Conservation (phyloP, 2,797 vertebrate species). For the Falco concolor region DNA sequence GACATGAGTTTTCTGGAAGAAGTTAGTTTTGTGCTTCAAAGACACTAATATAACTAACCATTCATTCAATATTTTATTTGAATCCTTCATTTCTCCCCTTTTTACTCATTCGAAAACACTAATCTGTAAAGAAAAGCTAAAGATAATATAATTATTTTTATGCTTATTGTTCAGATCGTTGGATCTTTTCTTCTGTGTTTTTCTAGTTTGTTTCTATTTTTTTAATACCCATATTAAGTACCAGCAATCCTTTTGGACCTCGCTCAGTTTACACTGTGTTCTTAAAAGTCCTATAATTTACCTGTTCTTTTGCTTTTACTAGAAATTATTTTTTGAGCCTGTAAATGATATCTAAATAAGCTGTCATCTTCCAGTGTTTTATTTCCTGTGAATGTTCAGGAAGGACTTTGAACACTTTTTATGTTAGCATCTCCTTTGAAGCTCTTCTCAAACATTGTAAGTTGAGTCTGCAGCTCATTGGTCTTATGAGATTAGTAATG, state of each 20-base stretch:
- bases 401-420: neutral
- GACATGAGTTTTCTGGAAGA: neutral
- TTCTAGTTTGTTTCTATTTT: neutral
- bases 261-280: neutral
- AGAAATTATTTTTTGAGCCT: neutral
- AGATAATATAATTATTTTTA: neutral
- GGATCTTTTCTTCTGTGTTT: neutral
- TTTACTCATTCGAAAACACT: neutral
- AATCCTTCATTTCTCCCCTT: neutral
- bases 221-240: neutral
- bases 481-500: neutral
- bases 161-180: neutral
- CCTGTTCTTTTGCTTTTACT: neutral
- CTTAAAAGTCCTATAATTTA: neutral
- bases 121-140: neutral
- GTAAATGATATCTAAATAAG: neutral
- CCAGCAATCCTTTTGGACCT: neutral
- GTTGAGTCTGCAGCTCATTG: neutral
- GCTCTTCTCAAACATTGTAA: neutral
- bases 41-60: neutral
- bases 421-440: neutral
- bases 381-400: neutral
- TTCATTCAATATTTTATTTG: neutral
- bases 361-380: neutral
- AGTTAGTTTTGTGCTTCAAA: neutral